These are phyloP conservation scores for Phalloptychus januarius DNA, from an alignment of 2,797 vertebrate species.

Conservation along the genomic window DNA sequence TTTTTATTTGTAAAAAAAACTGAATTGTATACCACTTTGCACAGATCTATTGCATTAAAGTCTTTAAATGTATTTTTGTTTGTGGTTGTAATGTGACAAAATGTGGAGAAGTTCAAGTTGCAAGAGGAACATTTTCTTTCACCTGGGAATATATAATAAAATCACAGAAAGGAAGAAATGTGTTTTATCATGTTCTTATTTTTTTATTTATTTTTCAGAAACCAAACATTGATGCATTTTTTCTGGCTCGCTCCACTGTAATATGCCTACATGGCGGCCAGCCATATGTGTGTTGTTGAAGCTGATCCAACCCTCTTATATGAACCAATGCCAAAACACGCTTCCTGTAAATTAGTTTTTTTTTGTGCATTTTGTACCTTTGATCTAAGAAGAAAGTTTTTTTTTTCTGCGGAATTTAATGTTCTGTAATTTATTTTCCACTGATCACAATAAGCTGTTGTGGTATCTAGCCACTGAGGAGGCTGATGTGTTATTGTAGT, in stretches of 20 bases:
- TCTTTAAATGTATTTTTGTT: too few relatives aligned
- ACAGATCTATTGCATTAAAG: too few relatives aligned
- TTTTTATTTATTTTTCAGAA: constrained; percentile 2
- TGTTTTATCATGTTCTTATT: not conserved
- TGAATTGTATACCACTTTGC: too few relatives aligned
- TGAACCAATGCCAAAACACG: constrained; percentile 8
- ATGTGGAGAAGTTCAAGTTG: too few relatives aligned
- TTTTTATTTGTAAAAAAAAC: too few relatives aligned
- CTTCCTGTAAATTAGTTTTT: not conserved
- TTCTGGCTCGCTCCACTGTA: not conserved
- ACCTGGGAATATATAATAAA: not conserved
- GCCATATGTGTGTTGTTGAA: not conserved
- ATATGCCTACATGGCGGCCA: not conserved
- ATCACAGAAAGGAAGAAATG: not conserved
- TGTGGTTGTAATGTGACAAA: too few relatives aligned
- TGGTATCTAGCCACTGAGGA: constrained; percentile 6
- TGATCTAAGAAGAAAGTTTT: constrained; percentile 6
- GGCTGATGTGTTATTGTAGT: not conserved
- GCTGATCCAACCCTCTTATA: not conserved
- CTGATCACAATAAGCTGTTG: not conserved
- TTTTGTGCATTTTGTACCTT: not conserved
- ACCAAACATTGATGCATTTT: not conserved
- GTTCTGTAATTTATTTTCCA: not conserved
- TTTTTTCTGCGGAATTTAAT: not conserved
- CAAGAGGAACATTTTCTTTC: not conserved